Percentiles rank a stretch among this genome's conserved stretches.
These are phyloP conservation scores for Montipora capricornis DNA, from an alignment of 64 coral and sea anemone species.

Conservation along the genomic window DNA sequence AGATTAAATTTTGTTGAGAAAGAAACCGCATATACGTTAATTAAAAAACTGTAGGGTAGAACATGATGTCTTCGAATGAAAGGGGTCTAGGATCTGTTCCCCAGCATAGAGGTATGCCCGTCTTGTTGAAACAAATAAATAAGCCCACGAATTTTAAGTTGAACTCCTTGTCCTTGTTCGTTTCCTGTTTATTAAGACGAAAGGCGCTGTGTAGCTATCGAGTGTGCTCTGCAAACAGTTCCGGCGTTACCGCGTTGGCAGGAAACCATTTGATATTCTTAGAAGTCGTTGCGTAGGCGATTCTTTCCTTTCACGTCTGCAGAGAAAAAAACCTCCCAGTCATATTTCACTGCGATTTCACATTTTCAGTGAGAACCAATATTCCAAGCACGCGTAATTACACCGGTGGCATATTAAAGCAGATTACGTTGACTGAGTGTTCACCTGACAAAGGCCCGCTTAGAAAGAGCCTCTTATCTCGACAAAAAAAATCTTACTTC, in stretches of 20 bases:
- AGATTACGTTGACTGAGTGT: slow-evolving; percentile 15
- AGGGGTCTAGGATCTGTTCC: too few species aligned
- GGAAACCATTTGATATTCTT: slow-evolving; percentile 9
- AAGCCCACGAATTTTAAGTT: neutral
- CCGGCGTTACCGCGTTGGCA: neutral
- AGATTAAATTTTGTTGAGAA: neutral
- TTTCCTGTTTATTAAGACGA: slow-evolving; percentile 30
- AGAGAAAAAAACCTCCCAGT: neutral
- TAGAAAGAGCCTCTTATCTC: slow-evolving; percentile 15
- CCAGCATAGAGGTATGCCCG: neutral
- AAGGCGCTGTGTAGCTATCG: neutral
- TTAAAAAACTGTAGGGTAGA: neutral
- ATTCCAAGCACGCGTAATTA: slow-evolving; percentile 4
- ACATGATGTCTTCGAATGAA: too few species aligned
- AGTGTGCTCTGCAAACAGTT: neutral
- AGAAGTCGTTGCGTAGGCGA: neutral
- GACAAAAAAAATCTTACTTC: neutral
- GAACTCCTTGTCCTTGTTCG: neutral
- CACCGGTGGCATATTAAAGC: neutral
- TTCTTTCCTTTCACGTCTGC: neutral
- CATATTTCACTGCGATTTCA: neutral
- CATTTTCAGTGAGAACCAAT: neutral
- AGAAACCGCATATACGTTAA: neutral
- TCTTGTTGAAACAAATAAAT: neutral
- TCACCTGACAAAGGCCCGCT: neutral